A percentile compares a stretch with the other conserved stretches of the same genome.
Evolutionary conservation across 2,797 vertebrate genomes (phyloP).

Genomic region (Gymnothorax javanicus): DNA sequence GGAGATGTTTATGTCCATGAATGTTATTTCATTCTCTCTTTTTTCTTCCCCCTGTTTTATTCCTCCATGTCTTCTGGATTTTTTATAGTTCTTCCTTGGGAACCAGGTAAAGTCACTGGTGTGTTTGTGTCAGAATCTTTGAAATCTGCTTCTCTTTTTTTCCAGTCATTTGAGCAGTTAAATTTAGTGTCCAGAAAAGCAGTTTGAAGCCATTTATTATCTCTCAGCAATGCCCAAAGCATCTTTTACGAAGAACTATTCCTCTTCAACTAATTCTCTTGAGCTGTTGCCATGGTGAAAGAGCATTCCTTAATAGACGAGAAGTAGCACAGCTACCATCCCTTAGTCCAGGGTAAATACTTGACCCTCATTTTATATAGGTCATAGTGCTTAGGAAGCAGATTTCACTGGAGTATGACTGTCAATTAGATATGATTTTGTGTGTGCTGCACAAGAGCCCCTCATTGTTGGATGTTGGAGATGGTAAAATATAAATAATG

Average conservation of each 20-base stretch:
- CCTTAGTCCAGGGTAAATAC: constrained; percentile 14
- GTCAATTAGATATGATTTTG: constrained; percentile 58
- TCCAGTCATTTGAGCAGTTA: constrained; percentile 17
- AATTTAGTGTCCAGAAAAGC: constrained; percentile 27
- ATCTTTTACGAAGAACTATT: constrained; percentile 12
- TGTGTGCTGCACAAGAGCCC: constrained; percentile 55
- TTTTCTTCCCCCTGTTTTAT: constrained; percentile 54
- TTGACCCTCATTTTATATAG: neutral
- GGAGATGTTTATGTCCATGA: constrained; percentile 40
- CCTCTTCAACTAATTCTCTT: neutral
- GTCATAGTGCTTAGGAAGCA: constrained; percentile 50
- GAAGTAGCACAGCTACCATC: constrained; percentile 37
- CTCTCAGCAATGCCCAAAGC: constrained; percentile 36
- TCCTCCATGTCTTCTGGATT: constrained; percentile 71
- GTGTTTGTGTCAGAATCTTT: constrained; percentile 54
- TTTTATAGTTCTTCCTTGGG: constrained; percentile 99
- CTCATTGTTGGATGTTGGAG: constrained; percentile 20
- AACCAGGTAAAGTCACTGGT: constrained; percentile 96
- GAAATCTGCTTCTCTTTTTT: constrained; percentile 61
- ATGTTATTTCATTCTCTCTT: constrained; percentile 59
- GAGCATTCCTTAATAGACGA: constrained; percentile 51
- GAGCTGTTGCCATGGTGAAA: constrained; percentile 30
- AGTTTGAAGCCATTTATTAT: constrained; percentile 23
- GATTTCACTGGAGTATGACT: constrained; percentile 56
- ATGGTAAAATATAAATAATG: constrained; percentile 49